Evolutionary conservation across 2,888 invertebrate genomes (phyloP).

Genomic region (Lasioglossum oenotherae): DNA sequence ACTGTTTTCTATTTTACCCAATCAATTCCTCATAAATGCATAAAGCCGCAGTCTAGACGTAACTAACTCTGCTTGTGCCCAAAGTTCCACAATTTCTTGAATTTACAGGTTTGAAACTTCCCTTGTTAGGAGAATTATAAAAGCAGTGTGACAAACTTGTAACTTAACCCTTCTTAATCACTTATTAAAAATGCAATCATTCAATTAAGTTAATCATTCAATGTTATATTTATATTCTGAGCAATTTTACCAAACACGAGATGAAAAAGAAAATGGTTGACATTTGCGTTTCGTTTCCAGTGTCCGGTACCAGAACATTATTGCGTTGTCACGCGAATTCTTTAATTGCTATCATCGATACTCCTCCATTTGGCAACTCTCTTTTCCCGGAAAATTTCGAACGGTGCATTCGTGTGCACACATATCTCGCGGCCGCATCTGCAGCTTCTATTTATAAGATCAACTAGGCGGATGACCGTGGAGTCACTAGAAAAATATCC

Average conservation of each 20-base stretch:
- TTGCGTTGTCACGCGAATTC: slow-evolving; percentile 23
- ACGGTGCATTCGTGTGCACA: slow-evolving; percentile 48
- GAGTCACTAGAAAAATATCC: slow-evolving; percentile 83
- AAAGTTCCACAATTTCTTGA: no score
- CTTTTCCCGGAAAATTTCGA: slow-evolving; percentile 34
- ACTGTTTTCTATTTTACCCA: no score
- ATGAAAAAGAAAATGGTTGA: background rate
- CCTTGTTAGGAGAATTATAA: no score
- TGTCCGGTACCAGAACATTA: background rate
- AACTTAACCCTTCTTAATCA: no score
- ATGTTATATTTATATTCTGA: no score
- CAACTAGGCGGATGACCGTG: slow-evolving; percentile 67
- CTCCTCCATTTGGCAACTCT: background rate
- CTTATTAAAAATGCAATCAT: no score
- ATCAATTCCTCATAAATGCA: no score
- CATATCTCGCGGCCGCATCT: slow-evolving; percentile 66
- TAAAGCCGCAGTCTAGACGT: no score
- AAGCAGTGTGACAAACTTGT: no score
- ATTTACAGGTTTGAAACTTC: no score
- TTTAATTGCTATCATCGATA: slow-evolving; percentile 20
- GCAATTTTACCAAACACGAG: background rate
- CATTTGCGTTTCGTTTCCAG: slow-evolving; percentile 20
- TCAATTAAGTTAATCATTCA: no score
- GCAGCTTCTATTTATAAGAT: slow-evolving; percentile 77
- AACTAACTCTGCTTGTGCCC: no score